These are phyloP conservation scores for Marmota monax DNA, from an alignment of 2,113 vertebrate species.

Conservation along the genomic window DNA sequence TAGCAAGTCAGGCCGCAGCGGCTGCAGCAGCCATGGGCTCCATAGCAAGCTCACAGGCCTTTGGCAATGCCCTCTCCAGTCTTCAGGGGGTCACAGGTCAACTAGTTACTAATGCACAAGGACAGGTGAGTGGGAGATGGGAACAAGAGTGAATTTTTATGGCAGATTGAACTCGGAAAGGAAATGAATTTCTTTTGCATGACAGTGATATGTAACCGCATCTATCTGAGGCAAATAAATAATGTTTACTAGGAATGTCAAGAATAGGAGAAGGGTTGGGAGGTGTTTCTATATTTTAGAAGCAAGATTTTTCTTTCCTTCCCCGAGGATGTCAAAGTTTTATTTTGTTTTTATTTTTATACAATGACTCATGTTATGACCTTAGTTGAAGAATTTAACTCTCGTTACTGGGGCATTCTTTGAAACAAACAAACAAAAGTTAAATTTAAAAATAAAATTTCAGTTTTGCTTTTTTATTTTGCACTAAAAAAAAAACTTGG, in stretches of 20 bases:
- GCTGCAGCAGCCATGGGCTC: constrained; percentile 97
- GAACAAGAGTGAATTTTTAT: constrained; percentile 85
- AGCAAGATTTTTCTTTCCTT: constrained; percentile 50
- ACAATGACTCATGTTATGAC: constrained; percentile 35
- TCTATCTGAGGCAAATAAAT: constrained; percentile 83
- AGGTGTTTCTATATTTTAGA: constrained; percentile 74
- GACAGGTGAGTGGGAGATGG: constrained; percentile 95
- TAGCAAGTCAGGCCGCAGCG: constrained; percentile 96
- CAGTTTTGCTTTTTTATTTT: constrained; percentile 35
- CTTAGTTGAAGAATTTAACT: constrained; percentile 45
- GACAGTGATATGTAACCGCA: constrained; percentile 84
- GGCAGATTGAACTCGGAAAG: constrained; percentile 85
- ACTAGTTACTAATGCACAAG: constrained; percentile 99
- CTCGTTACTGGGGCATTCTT: background rate
- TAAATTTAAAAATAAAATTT: constrained; percentile 53
- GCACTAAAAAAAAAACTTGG: background rate
- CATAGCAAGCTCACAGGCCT: constrained; percentile 96
- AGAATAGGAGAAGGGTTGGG: constrained; percentile 78
- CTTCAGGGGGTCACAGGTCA: constrained; percentile 98
- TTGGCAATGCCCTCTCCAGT: constrained; percentile 96
- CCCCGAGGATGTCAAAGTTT: constrained; percentile 60
- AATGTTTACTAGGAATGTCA: constrained; percentile 84
- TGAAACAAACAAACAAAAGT: background rate
- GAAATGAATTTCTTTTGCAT: constrained; percentile 85
- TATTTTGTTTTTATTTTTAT: constrained; percentile 63